Evolutionary conservation across 2,797 vertebrate genomes (phyloP), one percentile per base, ranked within the genome.

Genomic region (Pipistrellus kuhlii): DNA sequence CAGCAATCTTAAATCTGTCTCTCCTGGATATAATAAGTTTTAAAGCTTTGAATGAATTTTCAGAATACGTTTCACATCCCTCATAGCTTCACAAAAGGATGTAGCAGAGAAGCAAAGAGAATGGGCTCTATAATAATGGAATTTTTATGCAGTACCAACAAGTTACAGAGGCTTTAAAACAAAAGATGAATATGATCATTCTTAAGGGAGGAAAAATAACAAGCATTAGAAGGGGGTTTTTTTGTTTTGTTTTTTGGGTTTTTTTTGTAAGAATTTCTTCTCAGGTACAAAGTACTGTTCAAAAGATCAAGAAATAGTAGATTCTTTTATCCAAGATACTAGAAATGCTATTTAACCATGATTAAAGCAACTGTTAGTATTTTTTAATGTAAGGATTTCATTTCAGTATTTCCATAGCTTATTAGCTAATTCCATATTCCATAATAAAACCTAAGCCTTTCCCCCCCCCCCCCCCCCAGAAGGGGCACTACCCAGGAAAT

Each of bases 1-100:
- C 93, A 95, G 97, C 94, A 97, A 98, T 98, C 97, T 98, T 97
- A 96, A 96, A 96, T 97, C 97, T 98, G 87, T 96, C 97, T 98
- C 93, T 97, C 89, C 68, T 93, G 93, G 89, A 92, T 90, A 94
- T 95, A 97, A 96, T 96, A 97, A 97, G 96, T 97, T 97, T 95
- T 97, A 95, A 97, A 97, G 97, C 96, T 98, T 96, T 96, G 96
- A 97, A 97, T 96, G 85, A 92, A 96, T 98, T 98, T 97, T 97
- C 95, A 86, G 94, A 95, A 71, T 96, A 90, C 76, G 18, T 97
- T 98, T 97, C 78, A 35, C 77, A 95, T 86, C 91, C 48, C 92
- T 91, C 93, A 93, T 94, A 96, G 96, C 96, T 97, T 97, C 95
- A 96, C 78, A 96, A 96, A 92, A 94, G 77, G n/a, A 90, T 94